Evolutionary conservation across 2,113 vertebrate genomes (phyloP).

Genomic region (Rafetus swinhoei): DNA sequence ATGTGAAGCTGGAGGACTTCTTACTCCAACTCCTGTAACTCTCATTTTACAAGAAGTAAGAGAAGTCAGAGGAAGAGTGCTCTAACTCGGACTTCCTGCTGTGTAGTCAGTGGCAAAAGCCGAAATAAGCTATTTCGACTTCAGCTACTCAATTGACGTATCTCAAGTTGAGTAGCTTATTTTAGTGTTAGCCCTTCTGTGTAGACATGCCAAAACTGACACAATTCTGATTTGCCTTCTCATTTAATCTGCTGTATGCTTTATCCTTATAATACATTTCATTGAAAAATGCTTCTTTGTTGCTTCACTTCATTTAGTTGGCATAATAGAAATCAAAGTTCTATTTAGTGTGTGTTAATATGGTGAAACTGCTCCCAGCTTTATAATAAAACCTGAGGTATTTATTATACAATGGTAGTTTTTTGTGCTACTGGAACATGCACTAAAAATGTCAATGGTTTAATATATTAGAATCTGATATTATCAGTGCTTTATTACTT

Average conservation of each 20-base stretch:
- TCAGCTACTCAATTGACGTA: no score
- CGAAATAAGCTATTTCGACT: no score
- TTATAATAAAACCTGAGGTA: slow-evolving; percentile 64
- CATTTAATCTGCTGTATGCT: slow-evolving; percentile 62
- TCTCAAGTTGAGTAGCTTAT: no score
- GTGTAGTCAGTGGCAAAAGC: no score
- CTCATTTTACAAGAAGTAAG: no score
- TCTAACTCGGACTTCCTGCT: no score
- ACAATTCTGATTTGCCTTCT: slow-evolving; percentile 53
- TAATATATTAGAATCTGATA: slow-evolving; percentile 56
- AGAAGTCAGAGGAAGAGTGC: no score
- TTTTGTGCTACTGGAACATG: slow-evolving; percentile 31
- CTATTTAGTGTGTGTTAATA: slow-evolving; percentile 51
- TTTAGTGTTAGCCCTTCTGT: no score
- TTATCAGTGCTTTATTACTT: slow-evolving; percentile 27
- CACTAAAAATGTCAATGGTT: slow-evolving; percentile 46
- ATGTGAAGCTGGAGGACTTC: no score
- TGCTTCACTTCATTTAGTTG: slow-evolving; percentile 75
- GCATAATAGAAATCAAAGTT: slow-evolving; percentile 72
- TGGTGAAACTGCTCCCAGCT: slow-evolving; percentile 54
- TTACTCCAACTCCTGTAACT: no score
- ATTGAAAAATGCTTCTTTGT: slow-evolving; percentile 67
- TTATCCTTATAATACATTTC: slow-evolving; percentile 61
- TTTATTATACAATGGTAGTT: slow-evolving; percentile 55
- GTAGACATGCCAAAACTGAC: background rate